Evolutionary conservation across 2,888 invertebrate genomes (phyloP), one percentile per base, ranked within the genome.

Genomic region (Pseudolycoriella hygida): DNA sequence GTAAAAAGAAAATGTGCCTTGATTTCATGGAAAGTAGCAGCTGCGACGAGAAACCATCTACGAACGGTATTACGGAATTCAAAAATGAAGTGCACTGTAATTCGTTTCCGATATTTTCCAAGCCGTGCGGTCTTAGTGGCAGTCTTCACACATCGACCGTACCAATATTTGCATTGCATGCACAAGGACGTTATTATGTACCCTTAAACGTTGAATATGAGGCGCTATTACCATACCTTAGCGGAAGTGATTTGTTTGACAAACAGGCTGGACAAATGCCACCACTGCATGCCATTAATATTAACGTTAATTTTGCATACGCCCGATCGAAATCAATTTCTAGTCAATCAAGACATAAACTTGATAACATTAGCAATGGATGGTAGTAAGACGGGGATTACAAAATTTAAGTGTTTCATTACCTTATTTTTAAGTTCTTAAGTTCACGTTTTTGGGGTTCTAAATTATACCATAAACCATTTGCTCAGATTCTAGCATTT

Each of bases 121-220:
- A 44, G 30, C 44, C 44, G 15, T 17, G 17, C 12, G 17, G 30
- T 15, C 5, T 32, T 2, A 34, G 8, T 10, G 6, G 25, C 12
- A 37, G 40, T 17, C 17, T 30, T 30, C 30, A 25, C 17, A 50
- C 50, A 30, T 61, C 74, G 51, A 72, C 74, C 43, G 80, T 92
- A 42, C 92, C 93, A 0, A 82, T 90, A 34, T 93, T 93, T 62
- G 90, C 88, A 3, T 68, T 93, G 32, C 89, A 92, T 61, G 75
- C 88, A n/a, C 77, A 80, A 50, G 90, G 92, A 37, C 73, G 78
- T 42, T 92, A 83, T 65, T 93, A 93, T 67, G 75, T 93, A 45
- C 92, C 93, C 1, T 66, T 92, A 48, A 81, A 80, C 50, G 71
- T 90, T 44, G 87, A 87, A 53, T 77, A 80, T 55, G 72, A 79